These are phyloP conservation scores for Poecilia gillii DNA, from an alignment of 2,797 vertebrate species.

Conservation along the genomic window DNA sequence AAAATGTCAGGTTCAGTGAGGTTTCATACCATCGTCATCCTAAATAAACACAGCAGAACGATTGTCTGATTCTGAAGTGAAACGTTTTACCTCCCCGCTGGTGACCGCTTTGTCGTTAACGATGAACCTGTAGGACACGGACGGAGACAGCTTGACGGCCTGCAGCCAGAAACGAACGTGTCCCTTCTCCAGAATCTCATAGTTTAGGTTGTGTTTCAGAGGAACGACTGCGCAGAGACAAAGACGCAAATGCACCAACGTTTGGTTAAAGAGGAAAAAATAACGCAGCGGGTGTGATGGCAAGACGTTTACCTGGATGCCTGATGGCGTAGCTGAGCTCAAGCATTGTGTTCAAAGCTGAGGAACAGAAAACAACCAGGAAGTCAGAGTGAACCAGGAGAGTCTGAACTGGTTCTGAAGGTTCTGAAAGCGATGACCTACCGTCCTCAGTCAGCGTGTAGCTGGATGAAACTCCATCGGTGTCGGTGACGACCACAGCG, in stretches of 20 bases:
- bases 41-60: not conserved
- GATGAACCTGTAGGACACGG: slow-evolving; percentile 89
- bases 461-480: slow-evolving; percentile 91
- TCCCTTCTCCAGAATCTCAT: slow-evolving; percentile 93
- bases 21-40: not conserved
- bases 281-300: not conserved
- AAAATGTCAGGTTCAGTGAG: not conserved
- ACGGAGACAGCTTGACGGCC: slow-evolving; percentile 86
- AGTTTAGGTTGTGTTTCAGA: slow-evolving; percentile 92
- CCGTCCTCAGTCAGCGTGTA: slow-evolving; percentile 88
- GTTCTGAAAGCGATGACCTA: slow-evolving; percentile 53
- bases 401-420: not conserved
- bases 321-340: slow-evolving; percentile 92
- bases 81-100: slow-evolving; percentile 83
- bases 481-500: slow-evolving; percentile 91
- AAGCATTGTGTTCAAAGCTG: slow-evolving; percentile 91
- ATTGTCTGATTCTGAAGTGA: not conserved
- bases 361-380: slow-evolving; percentile 10
- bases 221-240: slow-evolving; percentile 85
- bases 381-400: not conserved
- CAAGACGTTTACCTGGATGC: slow-evolving; percentile 88
- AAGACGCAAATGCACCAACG: not conserved
- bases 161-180: slow-evolving; percentile 97
- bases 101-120: slow-evolving; percentile 91
- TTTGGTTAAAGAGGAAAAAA: too few relatives aligned